Percentiles rank a stretch among this genome's conserved stretches.
Evolutionary conservation across 2,888 invertebrate species (phyloP).

Genomic region (Unio delphinus): DNA sequence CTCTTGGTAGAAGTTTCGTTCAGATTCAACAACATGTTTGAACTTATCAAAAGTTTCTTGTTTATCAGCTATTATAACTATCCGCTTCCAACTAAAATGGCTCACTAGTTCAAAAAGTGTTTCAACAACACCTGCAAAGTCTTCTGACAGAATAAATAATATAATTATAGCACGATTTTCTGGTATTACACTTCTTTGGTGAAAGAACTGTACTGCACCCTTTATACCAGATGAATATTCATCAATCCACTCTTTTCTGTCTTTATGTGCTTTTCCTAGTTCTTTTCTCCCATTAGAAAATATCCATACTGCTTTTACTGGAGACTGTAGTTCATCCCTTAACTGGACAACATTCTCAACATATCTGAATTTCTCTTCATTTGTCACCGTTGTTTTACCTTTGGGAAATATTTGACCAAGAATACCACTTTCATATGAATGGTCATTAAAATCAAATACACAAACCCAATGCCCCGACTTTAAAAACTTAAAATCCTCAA

Average conservation of each 20-base stretch:
- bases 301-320: slow-evolving; percentile 10
- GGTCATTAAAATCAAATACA: slow-evolving; percentile 16
- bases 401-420: not conserved
- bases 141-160: slow-evolving; percentile 11
- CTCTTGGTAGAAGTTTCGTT: not conserved
- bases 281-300: slow-evolving; percentile 13
- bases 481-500: slow-evolving; percentile 5
- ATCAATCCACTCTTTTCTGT: slow-evolving; percentile 6
- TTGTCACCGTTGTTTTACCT: too few relatives aligned
- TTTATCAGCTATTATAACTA: slow-evolving; percentile 12
- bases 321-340: too few relatives aligned
- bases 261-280: not conserved
- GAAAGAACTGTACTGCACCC: slow-evolving; percentile 16
- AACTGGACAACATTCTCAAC: too few relatives aligned
- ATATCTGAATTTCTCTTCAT: too few relatives aligned
- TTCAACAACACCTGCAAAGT: slow-evolving; percentile 15
- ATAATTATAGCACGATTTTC: slow-evolving; percentile 8
- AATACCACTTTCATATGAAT: slow-evolving; percentile 9
- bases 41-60: not conserved
- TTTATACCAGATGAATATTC: slow-evolving; percentile 10
- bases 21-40: not conserved
- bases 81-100: slow-evolving; percentile 11
- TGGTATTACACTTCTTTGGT: slow-evolving; percentile 10
- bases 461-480: slow-evolving; percentile 5
- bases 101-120: slow-evolving; percentile 12